Conservation (phyloP, 1,140 invertebrate genomes). For the Teleopsis dalmanni region DNA sequence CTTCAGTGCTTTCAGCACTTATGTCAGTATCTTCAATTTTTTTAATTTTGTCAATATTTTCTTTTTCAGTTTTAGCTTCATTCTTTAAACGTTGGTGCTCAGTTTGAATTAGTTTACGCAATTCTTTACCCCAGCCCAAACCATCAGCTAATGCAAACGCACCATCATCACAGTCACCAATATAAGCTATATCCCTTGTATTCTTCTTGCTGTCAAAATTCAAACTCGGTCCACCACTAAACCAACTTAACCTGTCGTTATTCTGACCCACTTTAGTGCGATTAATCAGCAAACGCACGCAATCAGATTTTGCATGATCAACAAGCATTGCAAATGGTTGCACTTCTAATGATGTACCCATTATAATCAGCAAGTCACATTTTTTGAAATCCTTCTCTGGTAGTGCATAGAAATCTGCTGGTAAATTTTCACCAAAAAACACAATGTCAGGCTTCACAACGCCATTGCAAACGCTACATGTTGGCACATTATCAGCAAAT, state of each 20-base stretch:
- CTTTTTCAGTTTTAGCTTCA: constrained; percentile 7
- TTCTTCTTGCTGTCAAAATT: constrained; percentile 59
- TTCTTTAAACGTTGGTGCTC: constrained; percentile 50
- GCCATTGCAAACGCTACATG: constrained; percentile 60
- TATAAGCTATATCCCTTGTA: constrained; percentile 71
- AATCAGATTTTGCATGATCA: constrained; percentile 56
- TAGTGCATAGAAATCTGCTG: constrained; percentile 62
- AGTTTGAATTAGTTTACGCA: constrained; percentile 49
- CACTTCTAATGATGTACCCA: constrained; percentile 91
- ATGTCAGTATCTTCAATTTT: not conserved
- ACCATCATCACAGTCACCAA: constrained; percentile 84
- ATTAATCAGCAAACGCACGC: constrained; percentile 78
- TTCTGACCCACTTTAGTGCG: constrained; percentile 62
- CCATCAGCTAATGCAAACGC: constrained; percentile 68
- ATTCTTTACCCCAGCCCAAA: constrained; percentile 72
- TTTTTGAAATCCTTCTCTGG: constrained; percentile 67
- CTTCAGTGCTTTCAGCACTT: not conserved
- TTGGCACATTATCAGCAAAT: constrained; percentile 63
- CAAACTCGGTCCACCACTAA: constrained; percentile 43
- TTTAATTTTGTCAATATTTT: not conserved
- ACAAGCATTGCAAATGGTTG: constrained; percentile 93
- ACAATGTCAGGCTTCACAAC: constrained; percentile 91
- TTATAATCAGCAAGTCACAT: constrained; percentile 88
- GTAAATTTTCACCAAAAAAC: constrained; percentile 87
- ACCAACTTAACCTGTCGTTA: constrained; percentile 43